Evolutionary conservation across 2,113 vertebrate genomes (phyloP).

Genomic region (Grammomys surdaster): DNA sequence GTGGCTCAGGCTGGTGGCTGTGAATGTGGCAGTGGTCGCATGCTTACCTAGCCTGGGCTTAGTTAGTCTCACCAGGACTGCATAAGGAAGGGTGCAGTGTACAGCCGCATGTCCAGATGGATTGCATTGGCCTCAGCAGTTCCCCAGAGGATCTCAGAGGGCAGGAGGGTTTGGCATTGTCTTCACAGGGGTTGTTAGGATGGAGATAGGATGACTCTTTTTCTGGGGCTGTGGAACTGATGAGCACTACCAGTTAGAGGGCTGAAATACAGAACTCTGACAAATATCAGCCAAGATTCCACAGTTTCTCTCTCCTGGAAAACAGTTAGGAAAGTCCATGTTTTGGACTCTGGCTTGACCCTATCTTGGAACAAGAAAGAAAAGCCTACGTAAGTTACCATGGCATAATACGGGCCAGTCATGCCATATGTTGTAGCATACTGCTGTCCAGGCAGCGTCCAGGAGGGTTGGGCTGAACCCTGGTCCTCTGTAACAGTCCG

Average conservation of each 20-base stretch:
- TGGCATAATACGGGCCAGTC: neutral
- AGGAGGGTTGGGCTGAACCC: neutral
- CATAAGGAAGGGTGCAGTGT: too few species aligned
- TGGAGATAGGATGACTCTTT: neutral
- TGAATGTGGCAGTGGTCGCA: too few species aligned
- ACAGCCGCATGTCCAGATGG: neutral
- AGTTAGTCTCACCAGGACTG: neutral
- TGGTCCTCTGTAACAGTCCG: neutral
- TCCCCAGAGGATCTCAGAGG: neutral
- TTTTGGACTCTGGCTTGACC: constrained; percentile 19
- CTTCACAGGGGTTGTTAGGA: neutral
- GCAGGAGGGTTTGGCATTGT: neutral
- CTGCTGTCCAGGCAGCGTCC: neutral
- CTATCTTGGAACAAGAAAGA: neutral
- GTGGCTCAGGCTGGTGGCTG: neutral
- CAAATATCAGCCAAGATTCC: neutral
- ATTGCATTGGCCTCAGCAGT: neutral
- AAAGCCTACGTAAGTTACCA: neutral
- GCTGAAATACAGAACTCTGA: neutral
- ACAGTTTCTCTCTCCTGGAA: constrained; percentile 39
- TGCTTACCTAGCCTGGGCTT: neutral
- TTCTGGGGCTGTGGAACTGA: neutral
- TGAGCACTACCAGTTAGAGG: neutral
- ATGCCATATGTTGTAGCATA: neutral
- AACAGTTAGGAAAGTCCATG: neutral